These are phyloP conservation scores for Basileuterus tristriatus DNA, from an alignment of 2,797 vertebrate genomes.

Conservation along the genomic window DNA sequence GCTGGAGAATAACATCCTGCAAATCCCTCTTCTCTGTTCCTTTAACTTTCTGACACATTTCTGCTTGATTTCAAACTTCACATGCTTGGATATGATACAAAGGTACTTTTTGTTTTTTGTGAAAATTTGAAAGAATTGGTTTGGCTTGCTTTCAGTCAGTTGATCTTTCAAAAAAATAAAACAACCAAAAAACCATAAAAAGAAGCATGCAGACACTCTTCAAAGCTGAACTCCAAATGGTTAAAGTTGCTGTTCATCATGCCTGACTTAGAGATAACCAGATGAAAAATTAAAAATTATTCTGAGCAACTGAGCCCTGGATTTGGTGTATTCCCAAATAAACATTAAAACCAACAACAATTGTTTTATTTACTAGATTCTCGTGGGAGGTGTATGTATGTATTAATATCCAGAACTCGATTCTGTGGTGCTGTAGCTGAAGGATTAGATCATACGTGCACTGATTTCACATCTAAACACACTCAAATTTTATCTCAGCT, in stretches of 20 bases:
- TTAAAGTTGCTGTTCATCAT: neutral
- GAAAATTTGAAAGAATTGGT: neutral
- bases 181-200: neutral
- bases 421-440: neutral
- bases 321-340: neutral
- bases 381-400: neutral
- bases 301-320: neutral
- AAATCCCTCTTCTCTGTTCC: neutral
- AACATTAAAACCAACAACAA: neutral
- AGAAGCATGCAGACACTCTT: neutral
- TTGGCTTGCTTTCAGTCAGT: neutral
- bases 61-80: conserved; percentile 23
- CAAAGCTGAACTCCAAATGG: neutral
- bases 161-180: neutral
- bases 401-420: neutral
- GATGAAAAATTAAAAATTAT: neutral
- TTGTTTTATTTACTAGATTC: conserved; percentile 25
- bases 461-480: neutral
- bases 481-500: conserved; percentile 31
- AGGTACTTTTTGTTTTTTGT: neutral
- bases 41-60: conserved; percentile 18
- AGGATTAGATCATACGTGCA: neutral
- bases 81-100: conserved; percentile 24
- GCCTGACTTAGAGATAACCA: neutral
- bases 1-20: neutral